These are phyloP conservation scores for Nyleta sp. DNA, from an alignment of 2,888 invertebrate species.

Conservation along the genomic window DNA sequence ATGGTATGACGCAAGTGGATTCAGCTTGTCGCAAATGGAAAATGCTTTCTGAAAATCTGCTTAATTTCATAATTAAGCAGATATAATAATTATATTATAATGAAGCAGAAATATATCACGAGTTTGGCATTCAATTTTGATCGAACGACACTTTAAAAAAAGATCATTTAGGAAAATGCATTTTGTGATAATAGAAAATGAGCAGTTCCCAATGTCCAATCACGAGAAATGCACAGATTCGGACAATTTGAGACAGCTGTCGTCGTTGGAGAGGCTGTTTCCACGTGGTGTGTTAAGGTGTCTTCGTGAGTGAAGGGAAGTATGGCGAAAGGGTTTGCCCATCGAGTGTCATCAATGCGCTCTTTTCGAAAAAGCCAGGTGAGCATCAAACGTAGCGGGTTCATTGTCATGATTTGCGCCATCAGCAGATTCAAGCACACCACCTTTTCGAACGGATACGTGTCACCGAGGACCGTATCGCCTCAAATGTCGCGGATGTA, in stretches of 20 bases:
- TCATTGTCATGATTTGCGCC: conserved; percentile 77
- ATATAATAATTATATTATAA: too few relatives aligned
- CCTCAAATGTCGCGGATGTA: conserved; percentile 67
- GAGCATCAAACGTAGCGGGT: conserved; percentile 73
- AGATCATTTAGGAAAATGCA: too few relatives aligned
- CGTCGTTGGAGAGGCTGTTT: conserved; percentile 38
- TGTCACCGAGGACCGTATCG: conserved; percentile 67
- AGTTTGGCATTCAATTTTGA: too few relatives aligned
- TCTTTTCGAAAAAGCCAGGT: conserved; percentile 76
- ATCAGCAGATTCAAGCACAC: conserved; percentile 78
- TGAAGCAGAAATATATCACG: too few relatives aligned
- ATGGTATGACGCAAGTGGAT: too few relatives aligned
- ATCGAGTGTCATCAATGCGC: conserved; percentile 62
- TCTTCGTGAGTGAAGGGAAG: conserved; percentile 38
- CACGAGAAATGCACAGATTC: background rate
- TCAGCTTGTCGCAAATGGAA: too few relatives aligned
- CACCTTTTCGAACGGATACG: conserved; percentile 67
- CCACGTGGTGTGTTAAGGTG: conserved; percentile 36
- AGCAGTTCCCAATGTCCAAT: conserved; percentile 12
- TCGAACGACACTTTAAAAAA: too few relatives aligned
- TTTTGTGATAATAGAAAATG: background rate
- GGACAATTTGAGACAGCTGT: conserved; percentile 26
- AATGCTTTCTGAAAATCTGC: too few relatives aligned
- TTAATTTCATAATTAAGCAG: too few relatives aligned
- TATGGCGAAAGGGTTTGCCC: conserved; percentile 54